These are phyloP conservation scores for Lucilia cuprina DNA, from an alignment of 1,140 invertebrate species.

Conservation along the genomic window DNA sequence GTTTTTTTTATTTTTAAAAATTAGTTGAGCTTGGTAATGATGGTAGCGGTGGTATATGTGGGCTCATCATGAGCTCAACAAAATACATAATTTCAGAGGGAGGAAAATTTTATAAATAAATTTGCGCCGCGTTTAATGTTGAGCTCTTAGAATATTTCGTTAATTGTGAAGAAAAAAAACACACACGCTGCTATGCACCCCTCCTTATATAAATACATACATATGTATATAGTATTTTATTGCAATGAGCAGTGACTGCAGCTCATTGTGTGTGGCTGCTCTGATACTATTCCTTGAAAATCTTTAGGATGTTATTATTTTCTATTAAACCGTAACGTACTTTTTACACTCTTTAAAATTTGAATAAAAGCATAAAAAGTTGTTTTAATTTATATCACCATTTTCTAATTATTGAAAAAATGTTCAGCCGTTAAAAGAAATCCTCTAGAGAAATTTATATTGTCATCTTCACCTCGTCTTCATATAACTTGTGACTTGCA, in stretches of 20 bases:
- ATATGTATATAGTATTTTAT: neutral
- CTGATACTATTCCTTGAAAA: neutral
- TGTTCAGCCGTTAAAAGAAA: too few relatives aligned
- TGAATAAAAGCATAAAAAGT: neutral
- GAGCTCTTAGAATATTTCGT: slow-evolving; percentile 1
- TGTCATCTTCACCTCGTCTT: too few relatives aligned
- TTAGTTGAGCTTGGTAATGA: slow-evolving; percentile 22
- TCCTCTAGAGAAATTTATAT: too few relatives aligned
- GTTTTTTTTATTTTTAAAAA: neutral
- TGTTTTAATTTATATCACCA: too few relatives aligned
- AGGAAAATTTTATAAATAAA: slow-evolving; percentile 19
- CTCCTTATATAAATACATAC: neutral
- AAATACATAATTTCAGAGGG: slow-evolving; percentile 1
- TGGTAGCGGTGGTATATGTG: slow-evolving; percentile 1
- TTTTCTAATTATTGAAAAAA: too few relatives aligned
- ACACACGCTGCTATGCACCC: neutral
- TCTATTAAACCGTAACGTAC: slow-evolving; percentile 7
- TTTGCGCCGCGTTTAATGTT: neutral
- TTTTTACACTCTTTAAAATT: neutral
- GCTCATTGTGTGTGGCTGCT: neutral
- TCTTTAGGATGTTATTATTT: neutral
- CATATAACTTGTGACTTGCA: too few relatives aligned
- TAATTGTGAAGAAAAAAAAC: neutral
- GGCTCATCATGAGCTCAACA: slow-evolving; percentile 28
- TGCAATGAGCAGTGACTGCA: neutral